Evolutionary conservation across 1,140 invertebrate species (phyloP).

Genomic region (Drosophila chauvacae): DNA sequence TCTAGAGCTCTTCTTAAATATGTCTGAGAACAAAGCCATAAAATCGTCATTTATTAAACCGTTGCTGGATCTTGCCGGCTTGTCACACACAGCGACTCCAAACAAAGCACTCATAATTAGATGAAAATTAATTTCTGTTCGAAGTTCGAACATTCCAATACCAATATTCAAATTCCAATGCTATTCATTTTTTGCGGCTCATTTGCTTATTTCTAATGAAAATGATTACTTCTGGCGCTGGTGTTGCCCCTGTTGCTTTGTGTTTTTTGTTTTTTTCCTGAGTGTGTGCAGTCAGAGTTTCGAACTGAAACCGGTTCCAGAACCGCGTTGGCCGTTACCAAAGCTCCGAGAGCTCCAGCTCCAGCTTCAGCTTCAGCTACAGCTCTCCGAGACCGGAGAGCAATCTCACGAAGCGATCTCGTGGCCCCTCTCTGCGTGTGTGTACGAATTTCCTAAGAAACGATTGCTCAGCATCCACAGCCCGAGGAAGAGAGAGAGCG

Average conservation of each 20-base stretch:
- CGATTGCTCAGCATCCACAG: conserved; percentile 56
- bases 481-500: neutral
- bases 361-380: no score
- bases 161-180: conserved; percentile 51
- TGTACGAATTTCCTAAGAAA: conserved; percentile 65
- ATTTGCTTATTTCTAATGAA: conserved; percentile 52
- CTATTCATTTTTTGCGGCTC: conserved; percentile 49
- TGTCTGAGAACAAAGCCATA: conserved; percentile 12
- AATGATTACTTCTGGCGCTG: conserved; percentile 28
- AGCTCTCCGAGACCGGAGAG: conserved; percentile 5
- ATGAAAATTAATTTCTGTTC: conserved; percentile 62
- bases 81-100: conserved; percentile 37
- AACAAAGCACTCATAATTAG: conserved; percentile 68
- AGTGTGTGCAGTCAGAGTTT: conserved; percentile 38
- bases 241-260: conserved; percentile 7
- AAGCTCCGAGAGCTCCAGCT: conserved; percentile 1
- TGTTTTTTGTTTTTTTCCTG: conserved; percentile 4
- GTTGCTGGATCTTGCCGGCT: conserved; percentile 15
- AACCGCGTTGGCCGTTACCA: conserved; percentile 48
- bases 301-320: conserved; percentile 54
- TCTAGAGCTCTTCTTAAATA: neutral
- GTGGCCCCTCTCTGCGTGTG: conserved; percentile 16
- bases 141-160: conserved; percentile 33
- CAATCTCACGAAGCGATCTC: conserved; percentile 27
- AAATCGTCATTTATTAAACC: conserved; percentile 39